These are phyloP conservation scores for Petrolisthes cinctipes DNA, from an alignment of 2,888 invertebrate genomes.

Conservation along the genomic window DNA sequence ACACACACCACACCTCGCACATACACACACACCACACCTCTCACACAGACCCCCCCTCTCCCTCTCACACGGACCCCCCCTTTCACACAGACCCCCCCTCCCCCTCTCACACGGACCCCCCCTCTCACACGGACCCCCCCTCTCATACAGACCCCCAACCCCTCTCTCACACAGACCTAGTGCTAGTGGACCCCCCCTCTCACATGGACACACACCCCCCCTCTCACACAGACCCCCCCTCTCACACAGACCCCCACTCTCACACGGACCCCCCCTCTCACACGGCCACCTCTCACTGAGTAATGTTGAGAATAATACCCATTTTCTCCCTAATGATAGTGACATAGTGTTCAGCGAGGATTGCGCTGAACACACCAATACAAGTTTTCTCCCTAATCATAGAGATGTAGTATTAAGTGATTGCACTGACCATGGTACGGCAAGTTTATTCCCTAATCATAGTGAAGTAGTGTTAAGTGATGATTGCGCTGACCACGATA, in stretches of 20 bases:
- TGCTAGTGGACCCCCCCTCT: slow-evolving; percentile 54
- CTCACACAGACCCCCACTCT: slow-evolving; percentile 8
- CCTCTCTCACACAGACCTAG: slow-evolving; percentile 46
- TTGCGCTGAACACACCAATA: slow-evolving; percentile 24
- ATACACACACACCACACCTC: slow-evolving; percentile 38
- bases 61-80: background rate
- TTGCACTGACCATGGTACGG: background rate
- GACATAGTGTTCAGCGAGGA: slow-evolving; percentile 27
- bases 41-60: background rate
- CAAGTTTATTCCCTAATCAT: background rate
- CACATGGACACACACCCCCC: slow-evolving; percentile 56
- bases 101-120: background rate
- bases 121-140: background rate
- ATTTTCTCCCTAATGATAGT: slow-evolving; percentile 37
- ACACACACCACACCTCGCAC: slow-evolving; percentile 47
- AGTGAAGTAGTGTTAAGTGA: background rate
- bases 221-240: background rate
- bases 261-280: slow-evolving; percentile 45
- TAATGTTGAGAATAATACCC: slow-evolving; percentile 51
- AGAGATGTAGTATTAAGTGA: slow-evolving; percentile 41
- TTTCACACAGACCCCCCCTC: background rate
- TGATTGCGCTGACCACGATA: background rate
- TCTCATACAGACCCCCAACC: slow-evolving; percentile 54
- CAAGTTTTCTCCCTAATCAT: slow-evolving; percentile 39
- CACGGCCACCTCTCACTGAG: slow-evolving; percentile 55